Evolutionary conservation across 2,888 invertebrate genomes (phyloP), one percentile per base, ranked within the genome.

Genomic region (Cosmorhoe ocellata): DNA sequence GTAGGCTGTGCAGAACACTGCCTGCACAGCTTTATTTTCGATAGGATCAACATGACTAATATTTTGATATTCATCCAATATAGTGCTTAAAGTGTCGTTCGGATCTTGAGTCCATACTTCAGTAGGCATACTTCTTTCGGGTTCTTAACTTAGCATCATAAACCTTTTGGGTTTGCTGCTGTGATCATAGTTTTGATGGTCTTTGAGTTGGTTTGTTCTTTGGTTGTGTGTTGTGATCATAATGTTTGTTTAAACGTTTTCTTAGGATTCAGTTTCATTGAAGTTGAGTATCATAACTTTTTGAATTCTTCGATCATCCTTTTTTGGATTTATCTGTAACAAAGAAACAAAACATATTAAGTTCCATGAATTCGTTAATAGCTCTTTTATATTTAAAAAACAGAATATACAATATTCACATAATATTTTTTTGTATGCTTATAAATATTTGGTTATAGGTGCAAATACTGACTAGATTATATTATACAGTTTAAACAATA

Each of bases 1-100:
- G 80, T 98, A 98, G 32, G 95, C 90, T 46, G 93, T 86, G 69
- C 94, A 95, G 76, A 96, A 96, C 42, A 94, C 79, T 11, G 93
- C 92, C 83, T 96, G 95, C 31, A 96, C 92, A 3, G 91, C 86
- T 59, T 92, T 91, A 66, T 93, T 91, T 56, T 93, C 92, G 54
- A 94, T 94, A 7, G 94, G 90, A 68, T 93, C 92, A 14, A 76
- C 74, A 9, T 50, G 41, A 9, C 81, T 82, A 32, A 60, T 73
- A 59, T 79, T 69, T 36, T 73, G 64, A 36, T 61, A 64, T 40
- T 61, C 70, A 55, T 79, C 66, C 36, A 61, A 69, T 52, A 58
- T 53, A 10, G 59, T 53, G 51, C 56, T 74, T 10, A 63, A 56
- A 36, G 67, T 82, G 30, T 71, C 67, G 70, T 80, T 81, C 54